Percentiles rank a stretch among this genome's conserved stretches.
phyloP scores from a whole-genome alignment of 1,140 invertebrate species.

The Trichonephila clavipes region DNA sequence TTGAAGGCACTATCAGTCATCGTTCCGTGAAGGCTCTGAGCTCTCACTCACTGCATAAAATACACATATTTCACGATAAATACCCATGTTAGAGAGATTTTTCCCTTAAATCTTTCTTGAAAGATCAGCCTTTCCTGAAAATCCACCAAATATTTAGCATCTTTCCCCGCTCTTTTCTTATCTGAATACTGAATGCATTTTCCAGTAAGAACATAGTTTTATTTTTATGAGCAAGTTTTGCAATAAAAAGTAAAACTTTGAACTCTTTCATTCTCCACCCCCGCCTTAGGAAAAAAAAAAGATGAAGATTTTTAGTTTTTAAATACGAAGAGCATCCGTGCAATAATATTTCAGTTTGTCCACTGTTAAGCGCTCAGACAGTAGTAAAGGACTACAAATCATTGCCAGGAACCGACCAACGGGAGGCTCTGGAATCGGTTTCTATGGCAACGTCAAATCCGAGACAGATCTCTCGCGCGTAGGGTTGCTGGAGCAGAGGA shows the following conservation, averaged over 20 bases:
- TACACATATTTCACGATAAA: conserved; percentile 67
- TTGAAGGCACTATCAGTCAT: conserved; percentile 23
- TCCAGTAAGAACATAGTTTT: too few relatives aligned
- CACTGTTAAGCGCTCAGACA: conserved; percentile 68
- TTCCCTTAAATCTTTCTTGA: conserved; percentile 67
- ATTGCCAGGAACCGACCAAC: conserved; percentile 73
- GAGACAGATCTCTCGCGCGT: conserved; percentile 72
- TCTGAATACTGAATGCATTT: conserved; percentile 18
- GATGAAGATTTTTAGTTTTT: conserved; percentile 39
- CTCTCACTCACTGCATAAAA: conserved; percentile 55
- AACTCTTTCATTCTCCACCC: background rate
- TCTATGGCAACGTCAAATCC: conserved; percentile 73
- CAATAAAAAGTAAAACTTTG: conserved; percentile 8
- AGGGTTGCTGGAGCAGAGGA: conserved; percentile 50
- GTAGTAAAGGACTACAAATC: conserved; percentile 73
- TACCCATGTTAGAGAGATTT: conserved; percentile 30
- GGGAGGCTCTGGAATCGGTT: conserved; percentile 72
- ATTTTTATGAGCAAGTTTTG: background rate
- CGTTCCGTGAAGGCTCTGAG: conserved; percentile 10
- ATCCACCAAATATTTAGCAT: conserved; percentile 74
- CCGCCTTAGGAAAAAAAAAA: background rate
- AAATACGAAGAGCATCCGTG: conserved; percentile 39
- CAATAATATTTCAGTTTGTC: conserved; percentile 69
- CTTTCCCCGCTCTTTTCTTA: background rate
- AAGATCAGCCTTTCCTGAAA: conserved; percentile 63